A percentile compares a stretch with the other conserved stretches of the same genome.
Evolutionary conservation across 2,888 invertebrate species (phyloP).

Genomic region (Ptychoptera albimana): DNA sequence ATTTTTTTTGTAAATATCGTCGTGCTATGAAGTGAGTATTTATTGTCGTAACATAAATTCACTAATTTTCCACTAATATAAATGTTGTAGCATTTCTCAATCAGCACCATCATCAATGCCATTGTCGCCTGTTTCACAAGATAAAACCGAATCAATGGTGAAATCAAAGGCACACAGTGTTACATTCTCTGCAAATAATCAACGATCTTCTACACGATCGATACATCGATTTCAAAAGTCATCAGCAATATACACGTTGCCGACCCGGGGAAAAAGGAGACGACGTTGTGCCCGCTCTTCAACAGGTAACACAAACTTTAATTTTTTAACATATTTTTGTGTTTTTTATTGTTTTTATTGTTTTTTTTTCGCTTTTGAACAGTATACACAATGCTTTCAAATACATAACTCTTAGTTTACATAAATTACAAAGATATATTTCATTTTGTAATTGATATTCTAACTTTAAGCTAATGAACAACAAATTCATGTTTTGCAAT

Average conservation of each 20-base stretch:
- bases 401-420: too few relatives aligned
- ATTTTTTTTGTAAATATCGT: slow-evolving; percentile 60
- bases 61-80: neutral
- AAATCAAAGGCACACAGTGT: slow-evolving; percentile 8
- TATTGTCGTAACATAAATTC: slow-evolving; percentile 9
- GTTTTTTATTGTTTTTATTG: too few relatives aligned
- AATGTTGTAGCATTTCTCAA: neutral
- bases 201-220: slow-evolving; percentile 2
- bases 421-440: too few relatives aligned
- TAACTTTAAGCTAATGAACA: too few relatives aligned
- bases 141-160: slow-evolving; percentile 2
- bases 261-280: slow-evolving; percentile 17
- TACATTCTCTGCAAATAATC: slow-evolving; percentile 8
- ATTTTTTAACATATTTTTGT: neutral
- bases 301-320: slow-evolving; percentile 10
- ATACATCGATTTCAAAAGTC: slow-evolving; percentile 22
- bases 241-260: slow-evolving; percentile 26
- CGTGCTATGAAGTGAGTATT: slow-evolving; percentile 32
- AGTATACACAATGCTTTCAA: too few relatives aligned
- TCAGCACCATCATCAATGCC: slow-evolving; percentile 10
- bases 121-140: slow-evolving; percentile 2
- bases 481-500: too few relatives aligned
- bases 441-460: too few relatives aligned
- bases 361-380: neutral
- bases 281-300: slow-evolving; percentile 15